Evolutionary conservation across 2,113 vertebrate species (phyloP), one percentile per base, ranked within the genome.

Genomic region (Tenebrosternarchus preto): DNA sequence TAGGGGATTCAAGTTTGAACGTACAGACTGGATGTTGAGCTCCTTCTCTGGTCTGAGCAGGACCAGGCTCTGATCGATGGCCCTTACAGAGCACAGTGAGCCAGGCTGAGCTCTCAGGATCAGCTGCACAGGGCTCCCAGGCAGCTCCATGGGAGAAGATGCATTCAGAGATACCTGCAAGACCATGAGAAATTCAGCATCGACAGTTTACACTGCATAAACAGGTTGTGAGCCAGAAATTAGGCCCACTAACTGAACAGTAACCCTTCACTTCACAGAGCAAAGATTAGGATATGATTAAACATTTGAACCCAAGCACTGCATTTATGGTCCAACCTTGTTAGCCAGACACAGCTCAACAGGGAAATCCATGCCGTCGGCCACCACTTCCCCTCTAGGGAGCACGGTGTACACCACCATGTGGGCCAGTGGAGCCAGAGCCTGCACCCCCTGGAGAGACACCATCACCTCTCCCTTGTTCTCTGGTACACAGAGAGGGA

Each of bases 141-240:
- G 96, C 0, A 93, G 86, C 20, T 83, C 86, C 73, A 91, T 85
- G 5, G 88, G 46, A 8, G 91, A 82, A 0, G 92, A 92, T 87
- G 97, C 96, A 56, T 87, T 82, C 4, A 98, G 76, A 64, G 87
- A 92, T 36, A 98, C 92, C 96, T 98, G 83, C n/a, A 82, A 63
- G 64, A 72, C 25, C 78, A 33, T 60, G 39, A 81, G 6, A 70
- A 22, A 53, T 4, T 36, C 2, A n/a, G n/a, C n/a, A n/a, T n/a
- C n/a, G n/a, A n/a, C 33, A 36, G 6, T 4, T 6, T 36, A 36
- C 33, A 36, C 33, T 36, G 33, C 6, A 6, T 2, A 36, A 6
- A n/a, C n/a, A n/a, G n/a, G n/a, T n/a, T n/a, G n/a, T n/a, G n/a
- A n/a, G n/a, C n/a, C n/a, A n/a, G n/a, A n/a, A n/a, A 36, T 6